Conservation (phyloP, 2,113 vertebrate species). For the Sceloporus undulatus region DNA sequence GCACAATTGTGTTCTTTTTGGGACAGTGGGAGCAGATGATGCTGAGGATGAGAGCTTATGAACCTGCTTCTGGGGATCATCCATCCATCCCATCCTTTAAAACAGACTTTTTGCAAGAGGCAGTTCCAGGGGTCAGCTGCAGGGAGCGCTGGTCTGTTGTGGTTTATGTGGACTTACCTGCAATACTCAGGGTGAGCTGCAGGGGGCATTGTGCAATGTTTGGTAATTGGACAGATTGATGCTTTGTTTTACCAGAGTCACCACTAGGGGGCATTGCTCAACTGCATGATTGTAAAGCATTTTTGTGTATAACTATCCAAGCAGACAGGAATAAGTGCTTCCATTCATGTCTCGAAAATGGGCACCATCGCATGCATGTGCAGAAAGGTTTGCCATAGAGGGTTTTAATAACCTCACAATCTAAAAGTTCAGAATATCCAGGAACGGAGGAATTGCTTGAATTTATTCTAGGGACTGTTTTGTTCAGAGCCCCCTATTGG, state of each 20-base stretch:
- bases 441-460: neutral
- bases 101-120: too few relatives aligned
- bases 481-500: neutral
- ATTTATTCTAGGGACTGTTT: neutral
- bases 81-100: too few relatives aligned
- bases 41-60: neutral
- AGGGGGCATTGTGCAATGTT: neutral
- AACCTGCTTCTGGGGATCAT: too few relatives aligned
- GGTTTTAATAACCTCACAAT: too few relatives aligned
- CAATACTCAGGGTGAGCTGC: neutral
- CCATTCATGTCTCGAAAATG: neutral
- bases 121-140: neutral
- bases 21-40: neutral
- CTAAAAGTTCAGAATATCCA: neutral
- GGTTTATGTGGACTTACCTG: neutral
- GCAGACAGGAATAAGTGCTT: neutral
- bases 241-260: neutral
- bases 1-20: too few relatives aligned
- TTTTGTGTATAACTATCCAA: too few relatives aligned
- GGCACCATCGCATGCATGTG: neutral
- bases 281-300: too few relatives aligned
- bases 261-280: neutral
- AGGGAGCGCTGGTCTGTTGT: neutral
- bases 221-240: neutral
- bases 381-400: too few relatives aligned